Percentiles rank a stretch among this genome's conserved stretches.
phyloP scores from a whole-genome alignment of 2,113 vertebrate genomes.

The Anoura caudifer region DNA sequence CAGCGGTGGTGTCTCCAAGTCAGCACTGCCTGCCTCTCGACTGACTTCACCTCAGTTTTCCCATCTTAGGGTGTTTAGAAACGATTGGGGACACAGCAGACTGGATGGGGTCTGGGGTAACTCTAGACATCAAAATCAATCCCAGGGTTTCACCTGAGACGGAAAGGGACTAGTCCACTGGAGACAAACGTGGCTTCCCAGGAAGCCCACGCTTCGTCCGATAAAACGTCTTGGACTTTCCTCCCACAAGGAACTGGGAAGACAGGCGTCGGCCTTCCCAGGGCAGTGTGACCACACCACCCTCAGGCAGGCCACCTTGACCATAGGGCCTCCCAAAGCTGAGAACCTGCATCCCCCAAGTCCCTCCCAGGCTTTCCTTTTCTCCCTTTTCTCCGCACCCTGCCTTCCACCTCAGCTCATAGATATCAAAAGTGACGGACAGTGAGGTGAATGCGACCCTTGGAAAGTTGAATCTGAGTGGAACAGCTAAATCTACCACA shows the following conservation, averaged over 20 bases:
- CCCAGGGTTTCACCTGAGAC: background rate
- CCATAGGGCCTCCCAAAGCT: rapidly evolving
- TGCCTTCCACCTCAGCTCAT: background rate
- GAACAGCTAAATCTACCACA: rapidly evolving
- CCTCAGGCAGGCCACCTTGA: rapidly evolving
- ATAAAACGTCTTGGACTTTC: background rate
- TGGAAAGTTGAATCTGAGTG: rapidly evolving
- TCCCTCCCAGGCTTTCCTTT: background rate
- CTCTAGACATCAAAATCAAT: background rate
- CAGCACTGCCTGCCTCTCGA: rapidly evolving
- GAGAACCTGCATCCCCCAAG: rapidly evolving
- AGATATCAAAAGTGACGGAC: rapidly evolving
- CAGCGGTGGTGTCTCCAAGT: rapidly evolving
- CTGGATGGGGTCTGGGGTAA: background rate
- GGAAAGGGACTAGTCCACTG: background rate
- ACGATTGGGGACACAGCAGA: background rate
- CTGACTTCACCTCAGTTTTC: rapidly evolving
- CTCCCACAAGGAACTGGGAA: rapidly evolving
- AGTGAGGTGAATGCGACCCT: rapidly evolving
- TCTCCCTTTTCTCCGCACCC: rapidly evolving
- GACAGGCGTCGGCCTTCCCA: rapidly evolving
- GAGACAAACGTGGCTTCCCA: background rate
- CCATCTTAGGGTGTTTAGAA: background rate
- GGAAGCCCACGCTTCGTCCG: background rate
- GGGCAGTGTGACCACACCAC: rapidly evolving